Evolutionary conservation across 1,140 invertebrate species (phyloP).

Genomic region (Gonioctena quinquepunctata): DNA sequence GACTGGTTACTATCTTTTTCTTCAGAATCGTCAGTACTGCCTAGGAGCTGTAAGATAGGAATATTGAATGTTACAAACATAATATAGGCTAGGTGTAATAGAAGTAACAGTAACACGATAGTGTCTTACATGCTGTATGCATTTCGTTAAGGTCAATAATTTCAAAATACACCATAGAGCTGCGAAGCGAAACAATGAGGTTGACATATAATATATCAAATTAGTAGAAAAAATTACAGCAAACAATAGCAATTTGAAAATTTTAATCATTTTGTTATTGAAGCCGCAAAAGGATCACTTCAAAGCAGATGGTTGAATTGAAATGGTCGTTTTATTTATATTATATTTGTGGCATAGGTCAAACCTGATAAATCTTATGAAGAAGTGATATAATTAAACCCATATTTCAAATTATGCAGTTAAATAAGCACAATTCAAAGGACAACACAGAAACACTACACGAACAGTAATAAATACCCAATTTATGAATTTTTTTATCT

Average conservation of each 20-base stretch:
- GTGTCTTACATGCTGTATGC: slow-evolving; percentile 1
- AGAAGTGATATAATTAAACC: background rate
- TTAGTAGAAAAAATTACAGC: background rate
- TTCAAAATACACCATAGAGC: slow-evolving; percentile 14
- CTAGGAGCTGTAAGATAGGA: background rate
- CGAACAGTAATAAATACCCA: too few relatives aligned
- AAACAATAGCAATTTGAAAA: background rate
- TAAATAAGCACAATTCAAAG: background rate
- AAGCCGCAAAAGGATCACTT: background rate
- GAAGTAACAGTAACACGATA: background rate
- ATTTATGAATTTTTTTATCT: too few relatives aligned
- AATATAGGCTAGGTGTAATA: background rate
- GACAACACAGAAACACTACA: background rate
- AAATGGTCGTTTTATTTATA: background rate
- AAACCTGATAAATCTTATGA: background rate
- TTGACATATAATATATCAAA: background rate
- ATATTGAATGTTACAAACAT: too few relatives aligned
- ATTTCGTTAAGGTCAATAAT: slow-evolving; percentile 17
- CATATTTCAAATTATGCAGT: background rate
- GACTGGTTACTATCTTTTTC: background rate
- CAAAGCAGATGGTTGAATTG: background rate
- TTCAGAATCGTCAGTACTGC: background rate
- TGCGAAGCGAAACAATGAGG: background rate
- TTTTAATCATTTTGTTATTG: background rate
- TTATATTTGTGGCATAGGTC: background rate